Conservation (phyloP, 2,888 invertebrate species). For the Ecdyonurus torrentis region DNA sequence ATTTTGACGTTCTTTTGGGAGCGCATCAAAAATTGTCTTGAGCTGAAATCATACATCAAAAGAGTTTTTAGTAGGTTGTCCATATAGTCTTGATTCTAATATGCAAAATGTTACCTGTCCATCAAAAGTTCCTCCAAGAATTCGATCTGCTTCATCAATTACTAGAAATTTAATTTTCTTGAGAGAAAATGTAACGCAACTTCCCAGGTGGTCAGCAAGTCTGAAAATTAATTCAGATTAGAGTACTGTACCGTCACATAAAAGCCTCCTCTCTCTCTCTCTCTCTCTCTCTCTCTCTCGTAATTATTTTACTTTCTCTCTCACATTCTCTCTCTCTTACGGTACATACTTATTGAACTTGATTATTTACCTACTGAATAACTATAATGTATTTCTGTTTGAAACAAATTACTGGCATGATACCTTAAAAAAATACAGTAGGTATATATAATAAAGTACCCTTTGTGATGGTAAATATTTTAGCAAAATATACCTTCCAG, state of each 20-base stretch:
- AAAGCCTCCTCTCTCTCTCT: too few species aligned
- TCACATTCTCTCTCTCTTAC: too few species aligned
- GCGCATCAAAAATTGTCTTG: conserved; percentile 52
- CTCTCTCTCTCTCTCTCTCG: too few species aligned
- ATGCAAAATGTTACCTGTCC: conserved; percentile 32
- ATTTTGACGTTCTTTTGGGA: conserved; percentile 70
- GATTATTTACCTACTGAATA: too few species aligned
- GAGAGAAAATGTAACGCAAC: conserved; percentile 67
- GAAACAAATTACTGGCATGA: too few species aligned
- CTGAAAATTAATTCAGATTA: too few species aligned
- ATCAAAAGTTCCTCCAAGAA: conserved; percentile 65
- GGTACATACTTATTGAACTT: too few species aligned
- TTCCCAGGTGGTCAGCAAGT: conserved; percentile 80
- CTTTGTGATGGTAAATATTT: not conserved
- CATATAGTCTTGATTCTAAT: not conserved
- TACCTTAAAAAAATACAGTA: too few species aligned
- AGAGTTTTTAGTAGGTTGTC: too few species aligned
- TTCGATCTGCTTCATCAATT: conserved; percentile 91
- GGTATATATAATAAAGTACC: conserved; percentile 1
- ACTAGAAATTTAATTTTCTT: conserved; percentile 71
- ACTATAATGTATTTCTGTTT: too few species aligned
- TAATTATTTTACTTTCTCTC: too few species aligned
- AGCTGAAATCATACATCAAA: conserved; percentile 32
- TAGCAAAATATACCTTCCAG: conserved; percentile 40
- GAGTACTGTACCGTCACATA: too few species aligned